phyloP scores from a whole-genome alignment of 2,888 invertebrate genomes.

The Sylvicola cinctus region DNA sequence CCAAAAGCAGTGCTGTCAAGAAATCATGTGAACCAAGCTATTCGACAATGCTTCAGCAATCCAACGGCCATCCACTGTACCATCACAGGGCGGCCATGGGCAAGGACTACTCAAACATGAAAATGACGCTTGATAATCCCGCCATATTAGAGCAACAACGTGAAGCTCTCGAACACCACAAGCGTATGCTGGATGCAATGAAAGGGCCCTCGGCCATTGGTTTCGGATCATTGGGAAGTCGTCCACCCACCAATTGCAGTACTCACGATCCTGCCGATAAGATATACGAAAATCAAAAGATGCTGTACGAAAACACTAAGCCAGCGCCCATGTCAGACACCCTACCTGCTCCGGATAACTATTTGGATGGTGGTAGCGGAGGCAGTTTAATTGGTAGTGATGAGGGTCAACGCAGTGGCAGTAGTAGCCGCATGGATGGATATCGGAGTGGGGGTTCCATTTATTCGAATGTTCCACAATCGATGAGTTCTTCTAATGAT shows the following conservation, averaged over 20 bases:
- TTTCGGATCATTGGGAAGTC: not conserved
- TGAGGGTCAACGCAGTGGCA: not conserved
- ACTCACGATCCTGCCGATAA: not conserved
- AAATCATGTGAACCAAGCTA: too few species aligned
- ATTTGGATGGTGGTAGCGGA: not conserved
- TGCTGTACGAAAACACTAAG: slow-evolving; percentile 13
- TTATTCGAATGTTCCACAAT: not conserved
- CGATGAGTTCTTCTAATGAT: too few species aligned
- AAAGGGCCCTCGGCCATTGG: not conserved
- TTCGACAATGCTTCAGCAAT: too few species aligned
- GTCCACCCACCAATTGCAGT: not conserved
- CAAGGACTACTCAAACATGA: slow-evolving; percentile 10
- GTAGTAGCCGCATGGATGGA: not conserved
- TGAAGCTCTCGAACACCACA: slow-evolving; percentile 23
- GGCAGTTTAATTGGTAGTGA: slow-evolving; percentile 1
- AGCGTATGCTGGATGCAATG: slow-evolving; percentile 22
- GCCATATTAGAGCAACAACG: slow-evolving; percentile 21
- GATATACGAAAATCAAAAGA: slow-evolving; percentile 5
- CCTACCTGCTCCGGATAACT: not conserved
- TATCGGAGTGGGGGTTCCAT: not conserved
- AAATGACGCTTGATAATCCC: slow-evolving; percentile 21
- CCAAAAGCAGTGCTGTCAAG: too few species aligned
- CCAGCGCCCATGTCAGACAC: slow-evolving; percentile 14
- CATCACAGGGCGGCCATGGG: too few species aligned
- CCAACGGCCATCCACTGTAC: too few species aligned